Conservation (phyloP, 2,888 invertebrate species). For the Lochmaea capreae region DNA sequence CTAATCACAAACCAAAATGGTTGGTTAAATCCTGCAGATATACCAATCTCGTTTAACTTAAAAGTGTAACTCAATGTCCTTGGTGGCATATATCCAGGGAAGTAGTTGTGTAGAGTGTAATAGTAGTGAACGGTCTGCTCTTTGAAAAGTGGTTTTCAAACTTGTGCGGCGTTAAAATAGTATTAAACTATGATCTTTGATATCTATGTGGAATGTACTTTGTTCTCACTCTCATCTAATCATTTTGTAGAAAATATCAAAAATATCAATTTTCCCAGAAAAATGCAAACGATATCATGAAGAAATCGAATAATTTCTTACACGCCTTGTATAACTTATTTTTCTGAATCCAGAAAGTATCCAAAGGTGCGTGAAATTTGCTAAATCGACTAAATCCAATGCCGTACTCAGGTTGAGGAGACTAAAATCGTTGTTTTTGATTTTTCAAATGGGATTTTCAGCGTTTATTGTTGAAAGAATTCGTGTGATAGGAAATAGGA, state of each 20-base stretch:
- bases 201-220: not conserved
- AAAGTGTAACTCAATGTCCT: too few species aligned
- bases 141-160: too few species aligned
- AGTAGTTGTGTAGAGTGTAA: too few species aligned
- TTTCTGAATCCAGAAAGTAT: slow-evolving; percentile 22
- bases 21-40: too few species aligned
- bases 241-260: not conserved
- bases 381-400: slow-evolving; percentile 29
- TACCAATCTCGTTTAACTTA: too few species aligned
- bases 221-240: not conserved
- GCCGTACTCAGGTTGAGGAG: slow-evolving; percentile 3
- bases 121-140: too few species aligned
- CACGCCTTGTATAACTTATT: slow-evolving; percentile 23
- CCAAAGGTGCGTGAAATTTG: slow-evolving; percentile 36
- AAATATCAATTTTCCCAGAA: not conserved
- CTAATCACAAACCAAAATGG: too few species aligned
- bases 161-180: too few species aligned
- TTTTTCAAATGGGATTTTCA: not conserved
- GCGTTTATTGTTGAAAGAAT: slow-evolving; percentile 3
- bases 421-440: slow-evolving; percentile 22
- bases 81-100: too few species aligned
- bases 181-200: too few species aligned
- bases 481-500: not conserved
- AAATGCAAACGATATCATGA: slow-evolving; percentile 11
- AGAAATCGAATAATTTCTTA: slow-evolving; percentile 11